Conservation (phyloP, 2,113 vertebrate genomes). For the Geococcyx californianus region DNA sequence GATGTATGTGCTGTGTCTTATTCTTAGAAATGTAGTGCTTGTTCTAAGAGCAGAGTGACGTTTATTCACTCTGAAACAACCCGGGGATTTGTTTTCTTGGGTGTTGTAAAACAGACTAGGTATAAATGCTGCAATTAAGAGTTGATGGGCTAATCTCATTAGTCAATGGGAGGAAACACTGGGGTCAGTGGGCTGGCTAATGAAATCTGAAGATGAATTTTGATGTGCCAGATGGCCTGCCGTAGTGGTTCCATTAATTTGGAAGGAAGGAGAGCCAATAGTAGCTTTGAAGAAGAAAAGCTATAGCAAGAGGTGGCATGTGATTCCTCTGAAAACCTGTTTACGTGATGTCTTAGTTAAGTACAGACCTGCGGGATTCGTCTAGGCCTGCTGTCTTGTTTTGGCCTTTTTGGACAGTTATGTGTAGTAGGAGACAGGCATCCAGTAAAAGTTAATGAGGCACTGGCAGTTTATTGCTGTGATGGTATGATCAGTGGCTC, state of each 20-base stretch:
- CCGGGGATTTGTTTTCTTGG: slow-evolving; percentile 28
- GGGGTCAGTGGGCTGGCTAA: slow-evolving; percentile 2
- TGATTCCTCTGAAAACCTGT: neutral
- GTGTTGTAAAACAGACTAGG: neutral
- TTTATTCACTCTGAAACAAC: neutral
- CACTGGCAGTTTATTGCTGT: neutral
- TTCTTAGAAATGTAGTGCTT: neutral
- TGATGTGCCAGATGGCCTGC: slow-evolving; percentile 39
- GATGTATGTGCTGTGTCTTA: neutral
- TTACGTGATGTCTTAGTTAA: neutral
- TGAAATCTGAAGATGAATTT: slow-evolving; percentile 15
- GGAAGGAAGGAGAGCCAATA: neutral
- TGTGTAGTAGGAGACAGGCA: neutral
- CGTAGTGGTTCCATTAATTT: neutral
- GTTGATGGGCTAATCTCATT: slow-evolving; percentile 30
- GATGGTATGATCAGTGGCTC: neutral
- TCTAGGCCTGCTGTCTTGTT: neutral
- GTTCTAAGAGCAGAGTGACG: neutral
- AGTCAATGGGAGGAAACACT: neutral
- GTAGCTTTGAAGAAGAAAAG: slow-evolving; percentile 5
- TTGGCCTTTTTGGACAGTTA: neutral
- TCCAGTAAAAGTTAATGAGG: neutral
- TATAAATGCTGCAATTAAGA: slow-evolving; percentile 24
- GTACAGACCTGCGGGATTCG: neutral
- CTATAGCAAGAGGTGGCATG: neutral